Evolutionary conservation across 2,113 vertebrate genomes (phyloP).

Genomic region (Peromyscus leucopus): DNA sequence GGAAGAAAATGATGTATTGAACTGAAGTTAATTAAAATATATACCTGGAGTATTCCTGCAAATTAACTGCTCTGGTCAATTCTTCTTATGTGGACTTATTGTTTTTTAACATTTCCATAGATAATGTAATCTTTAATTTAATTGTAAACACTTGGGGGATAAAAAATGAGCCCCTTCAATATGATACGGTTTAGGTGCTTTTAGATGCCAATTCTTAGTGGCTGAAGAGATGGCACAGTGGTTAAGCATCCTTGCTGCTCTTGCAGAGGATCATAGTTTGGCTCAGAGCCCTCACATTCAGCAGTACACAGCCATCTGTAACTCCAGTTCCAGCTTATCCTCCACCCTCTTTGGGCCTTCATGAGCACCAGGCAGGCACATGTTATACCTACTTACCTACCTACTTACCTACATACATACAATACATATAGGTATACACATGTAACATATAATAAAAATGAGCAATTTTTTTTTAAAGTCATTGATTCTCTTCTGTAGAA

Average conservation of each 20-base stretch:
- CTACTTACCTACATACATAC: not conserved
- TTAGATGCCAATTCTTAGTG: not conserved
- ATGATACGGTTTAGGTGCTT: not conserved
- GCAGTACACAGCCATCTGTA: no score
- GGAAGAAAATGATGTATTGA: conserved; percentile 50
- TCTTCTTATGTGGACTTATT: conserved; percentile 44
- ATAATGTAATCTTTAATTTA: not conserved
- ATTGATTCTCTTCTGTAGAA: not conserved
- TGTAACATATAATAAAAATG: not conserved
- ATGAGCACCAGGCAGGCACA: not conserved
- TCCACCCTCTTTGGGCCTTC: not conserved
- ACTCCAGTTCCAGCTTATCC: not conserved
- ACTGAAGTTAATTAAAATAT: conserved; percentile 58
- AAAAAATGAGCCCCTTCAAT: not conserved
- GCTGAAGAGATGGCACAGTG: no score
- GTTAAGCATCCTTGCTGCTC: not conserved
- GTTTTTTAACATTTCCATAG: conserved; percentile 45
- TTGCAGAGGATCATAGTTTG: not conserved
- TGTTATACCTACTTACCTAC: not conserved
- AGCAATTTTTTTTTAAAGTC: not conserved
- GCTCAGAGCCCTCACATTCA: not conserved
- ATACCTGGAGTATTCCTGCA: not conserved
- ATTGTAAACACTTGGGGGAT: not conserved
- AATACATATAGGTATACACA: not conserved
- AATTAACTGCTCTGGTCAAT: not conserved